These are phyloP conservation scores for Leptarthrus brevirostris DNA, from an alignment of 2,888 invertebrate species.

Conservation along the genomic window DNA sequence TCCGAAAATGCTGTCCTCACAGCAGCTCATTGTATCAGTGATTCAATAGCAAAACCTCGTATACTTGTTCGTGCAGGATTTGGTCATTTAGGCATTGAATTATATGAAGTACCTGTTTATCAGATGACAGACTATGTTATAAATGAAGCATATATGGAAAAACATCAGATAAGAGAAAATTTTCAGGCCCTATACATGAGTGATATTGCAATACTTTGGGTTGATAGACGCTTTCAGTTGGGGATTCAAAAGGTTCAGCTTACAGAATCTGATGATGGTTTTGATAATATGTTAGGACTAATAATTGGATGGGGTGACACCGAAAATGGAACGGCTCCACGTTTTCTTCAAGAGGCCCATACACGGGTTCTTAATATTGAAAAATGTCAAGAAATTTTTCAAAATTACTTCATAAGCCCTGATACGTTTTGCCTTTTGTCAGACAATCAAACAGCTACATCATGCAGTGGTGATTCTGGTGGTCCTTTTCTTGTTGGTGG, in stretches of 20 bases:
- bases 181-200: neutral
- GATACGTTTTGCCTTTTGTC: too few species aligned
- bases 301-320: too few species aligned
- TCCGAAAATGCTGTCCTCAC: conserved; percentile 67
- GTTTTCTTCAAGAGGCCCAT: too few species aligned
- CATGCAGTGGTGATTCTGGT: too few species aligned
- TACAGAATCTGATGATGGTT: neutral
- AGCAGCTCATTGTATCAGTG: conserved; percentile 69
- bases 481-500: too few species aligned
- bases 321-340: too few species aligned
- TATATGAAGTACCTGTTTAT: neutral
- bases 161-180: neutral
- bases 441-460: too few species aligned
- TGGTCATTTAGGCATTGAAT: neutral
- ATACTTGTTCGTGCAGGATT: neutral
- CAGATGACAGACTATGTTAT: too few species aligned
- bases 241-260: neutral
- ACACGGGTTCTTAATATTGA: too few species aligned
- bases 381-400: too few species aligned
- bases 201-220: neutral
- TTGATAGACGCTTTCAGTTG: neutral
- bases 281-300: neutral
- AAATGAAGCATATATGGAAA: too few species aligned
- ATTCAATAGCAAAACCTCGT: neutral
- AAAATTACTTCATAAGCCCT: too few species aligned